Conservation (phyloP, 2,888 invertebrate genomes). For the Adelognathus sp. region DNA sequence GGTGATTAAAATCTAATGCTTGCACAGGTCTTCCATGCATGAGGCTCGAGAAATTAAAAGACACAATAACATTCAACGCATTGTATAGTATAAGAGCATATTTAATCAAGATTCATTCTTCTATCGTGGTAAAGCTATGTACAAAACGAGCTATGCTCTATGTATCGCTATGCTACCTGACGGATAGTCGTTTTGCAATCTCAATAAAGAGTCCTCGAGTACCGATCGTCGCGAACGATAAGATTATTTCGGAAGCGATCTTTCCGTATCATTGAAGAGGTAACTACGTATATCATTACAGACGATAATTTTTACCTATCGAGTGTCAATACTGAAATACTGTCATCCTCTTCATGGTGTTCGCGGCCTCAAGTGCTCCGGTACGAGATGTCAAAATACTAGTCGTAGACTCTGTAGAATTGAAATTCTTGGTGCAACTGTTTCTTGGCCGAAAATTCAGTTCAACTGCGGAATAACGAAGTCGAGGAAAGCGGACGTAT, state of each 20-base stretch:
- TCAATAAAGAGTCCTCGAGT: not conserved
- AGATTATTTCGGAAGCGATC: not conserved
- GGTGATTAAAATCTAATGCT: no score
- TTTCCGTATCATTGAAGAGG: not conserved
- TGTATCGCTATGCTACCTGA: not conserved
- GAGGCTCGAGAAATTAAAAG: not conserved
- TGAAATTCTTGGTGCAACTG: not conserved
- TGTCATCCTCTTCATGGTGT: no score
- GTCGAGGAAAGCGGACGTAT: slow-evolving; percentile 84
- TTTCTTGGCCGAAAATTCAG: not conserved
- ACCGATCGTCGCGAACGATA: not conserved
- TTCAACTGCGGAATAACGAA: slow-evolving; percentile 58
- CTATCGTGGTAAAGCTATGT: not conserved
- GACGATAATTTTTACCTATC: not conserved
- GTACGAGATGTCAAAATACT: not conserved
- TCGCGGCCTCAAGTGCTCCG: no score
- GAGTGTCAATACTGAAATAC: not conserved
- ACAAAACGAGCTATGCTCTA: not conserved
- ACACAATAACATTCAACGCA: not conserved
- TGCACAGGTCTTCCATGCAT: not conserved
- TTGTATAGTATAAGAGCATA: not conserved
- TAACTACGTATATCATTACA: not conserved
- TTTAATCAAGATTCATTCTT: slow-evolving; percentile 1
- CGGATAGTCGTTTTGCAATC: no score
- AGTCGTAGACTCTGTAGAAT: not conserved